Evolutionary conservation across 2,113 vertebrate genomes (phyloP).

Genomic region (Phalacrocorax carbo): DNA sequence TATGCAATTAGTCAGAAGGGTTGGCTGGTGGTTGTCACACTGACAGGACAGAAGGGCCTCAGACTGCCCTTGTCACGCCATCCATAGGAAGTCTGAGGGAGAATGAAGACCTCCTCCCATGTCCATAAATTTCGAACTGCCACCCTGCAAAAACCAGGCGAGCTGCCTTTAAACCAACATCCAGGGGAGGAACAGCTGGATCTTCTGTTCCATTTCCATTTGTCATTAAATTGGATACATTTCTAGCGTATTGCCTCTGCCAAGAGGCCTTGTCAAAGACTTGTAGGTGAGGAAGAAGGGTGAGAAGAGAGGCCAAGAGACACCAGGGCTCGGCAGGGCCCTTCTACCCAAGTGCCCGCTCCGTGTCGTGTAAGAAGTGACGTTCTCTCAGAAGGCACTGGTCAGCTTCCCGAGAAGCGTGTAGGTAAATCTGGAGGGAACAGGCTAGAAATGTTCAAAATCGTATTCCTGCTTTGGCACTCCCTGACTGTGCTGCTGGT

Average conservation of each 20-base stretch:
- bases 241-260: conserved; percentile 55
- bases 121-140: conserved; percentile 49
- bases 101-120: conserved; percentile 55
- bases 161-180: conserved; percentile 58
- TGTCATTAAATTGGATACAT: conserved; percentile 56
- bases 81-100: conserved; percentile 54
- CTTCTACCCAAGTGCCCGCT: conserved; percentile 59
- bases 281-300: conserved; percentile 23
- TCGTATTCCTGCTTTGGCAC: conserved; percentile 7
- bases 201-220: conserved; percentile 62
- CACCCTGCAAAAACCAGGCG: conserved; percentile 52
- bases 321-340: conserved; percentile 41
- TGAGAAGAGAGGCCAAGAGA: conserved; percentile 48
- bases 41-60: conserved; percentile 60
- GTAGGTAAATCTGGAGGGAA: conserved; percentile 25
- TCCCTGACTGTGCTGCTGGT: conserved; percentile 46
- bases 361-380: conserved; percentile 26
- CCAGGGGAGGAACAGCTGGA: conserved; percentile 61
- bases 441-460: conserved; percentile 36
- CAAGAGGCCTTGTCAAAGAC: conserved; percentile 28
- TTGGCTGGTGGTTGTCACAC: conserved; percentile 57
- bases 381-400: conserved; percentile 32
- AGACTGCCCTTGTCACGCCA: conserved; percentile 17
- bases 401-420: background rate
- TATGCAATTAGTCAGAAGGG: conserved; percentile 69